phyloP scores from a whole-genome alignment of 35 echinoderm and acorn worm genomes.

The Apostichopus californicus region DNA sequence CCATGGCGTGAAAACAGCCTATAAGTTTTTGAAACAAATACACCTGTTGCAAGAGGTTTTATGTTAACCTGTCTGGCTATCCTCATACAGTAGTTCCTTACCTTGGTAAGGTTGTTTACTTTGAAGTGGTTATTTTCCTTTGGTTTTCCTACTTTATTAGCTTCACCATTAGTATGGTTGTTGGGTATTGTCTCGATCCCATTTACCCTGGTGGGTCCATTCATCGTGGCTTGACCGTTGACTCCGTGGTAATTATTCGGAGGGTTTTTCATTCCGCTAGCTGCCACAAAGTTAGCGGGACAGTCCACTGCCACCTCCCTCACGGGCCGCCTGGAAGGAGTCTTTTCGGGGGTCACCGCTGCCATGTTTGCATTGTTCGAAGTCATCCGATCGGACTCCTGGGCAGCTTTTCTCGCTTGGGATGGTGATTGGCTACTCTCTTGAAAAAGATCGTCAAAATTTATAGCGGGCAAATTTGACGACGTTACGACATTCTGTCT shows the following conservation, averaged over 20 bases:
- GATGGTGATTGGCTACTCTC: background rate
- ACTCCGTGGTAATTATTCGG: constrained; percentile 44
- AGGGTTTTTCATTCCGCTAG: constrained; percentile 98
- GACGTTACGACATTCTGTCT: constrained; percentile 39
- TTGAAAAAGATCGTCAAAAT: constrained; percentile 34
- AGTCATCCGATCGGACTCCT: constrained; percentile 24
- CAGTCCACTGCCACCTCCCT: constrained; percentile 95
- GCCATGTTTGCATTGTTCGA: constrained; percentile 48
- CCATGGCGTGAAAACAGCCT: too few species aligned
- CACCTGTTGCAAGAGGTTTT: too few species aligned
- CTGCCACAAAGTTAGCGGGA: constrained; percentile 95
- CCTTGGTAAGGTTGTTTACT: constrained; percentile 38
- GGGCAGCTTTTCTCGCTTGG: background rate
- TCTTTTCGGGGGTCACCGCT: constrained; percentile 4
- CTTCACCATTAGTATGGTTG: constrained; percentile 49
- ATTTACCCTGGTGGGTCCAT: constrained; percentile 68
- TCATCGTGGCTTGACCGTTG: constrained; percentile 72
- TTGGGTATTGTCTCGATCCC: constrained; percentile 42
- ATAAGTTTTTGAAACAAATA: too few species aligned
- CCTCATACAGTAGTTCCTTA: background rate
- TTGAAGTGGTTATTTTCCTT: constrained; percentile 32
- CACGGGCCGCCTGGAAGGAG: constrained; percentile 40
- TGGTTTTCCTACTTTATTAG: constrained; percentile 17
- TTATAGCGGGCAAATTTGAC: constrained; percentile 11
- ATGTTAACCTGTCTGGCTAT: too few species aligned